A percentile compares a stretch with the other conserved stretches of the same genome.
These are phyloP conservation scores for Phalacrocorax carbo DNA, from an alignment of 2,113 vertebrate species.

Conservation along the genomic window DNA sequence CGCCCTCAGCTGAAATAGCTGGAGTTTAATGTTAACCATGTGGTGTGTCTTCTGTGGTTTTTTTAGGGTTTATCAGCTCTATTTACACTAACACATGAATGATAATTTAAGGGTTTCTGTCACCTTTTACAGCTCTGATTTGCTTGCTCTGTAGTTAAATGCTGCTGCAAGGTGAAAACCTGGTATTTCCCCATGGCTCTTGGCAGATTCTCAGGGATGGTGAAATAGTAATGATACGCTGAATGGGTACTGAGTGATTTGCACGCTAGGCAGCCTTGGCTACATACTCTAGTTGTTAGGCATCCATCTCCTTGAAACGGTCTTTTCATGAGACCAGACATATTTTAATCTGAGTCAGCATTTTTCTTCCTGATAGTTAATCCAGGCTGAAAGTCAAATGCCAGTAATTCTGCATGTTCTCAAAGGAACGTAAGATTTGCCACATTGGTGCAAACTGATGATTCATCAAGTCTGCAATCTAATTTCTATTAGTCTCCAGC, in stretches of 20 bases:
- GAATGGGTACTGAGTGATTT: constrained; percentile 2
- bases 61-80: not conserved
- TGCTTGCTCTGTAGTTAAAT: constrained; percentile 35
- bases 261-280: not conserved
- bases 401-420: not conserved
- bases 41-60: not conserved
- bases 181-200: not conserved
- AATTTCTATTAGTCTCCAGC: not conserved
- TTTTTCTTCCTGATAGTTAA: not conserved
- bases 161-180: constrained; percentile 8
- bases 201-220: not conserved
- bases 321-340: not conserved
- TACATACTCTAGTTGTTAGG: not conserved
- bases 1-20: not conserved
- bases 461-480: not conserved
- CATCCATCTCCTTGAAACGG: not conserved
- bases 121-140: constrained; percentile 22
- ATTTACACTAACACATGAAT: not conserved
- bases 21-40: not conserved
- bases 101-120: constrained; percentile 12
- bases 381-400: constrained; percentile 5
- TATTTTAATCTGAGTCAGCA: constrained; percentile 1
- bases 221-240: not conserved
- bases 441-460: not conserved
- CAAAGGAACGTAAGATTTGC: not conserved